Evolutionary conservation across 2,888 invertebrate genomes (phyloP), one percentile per base, ranked within the genome.

Genomic region (Drosophila mimica): DNA sequence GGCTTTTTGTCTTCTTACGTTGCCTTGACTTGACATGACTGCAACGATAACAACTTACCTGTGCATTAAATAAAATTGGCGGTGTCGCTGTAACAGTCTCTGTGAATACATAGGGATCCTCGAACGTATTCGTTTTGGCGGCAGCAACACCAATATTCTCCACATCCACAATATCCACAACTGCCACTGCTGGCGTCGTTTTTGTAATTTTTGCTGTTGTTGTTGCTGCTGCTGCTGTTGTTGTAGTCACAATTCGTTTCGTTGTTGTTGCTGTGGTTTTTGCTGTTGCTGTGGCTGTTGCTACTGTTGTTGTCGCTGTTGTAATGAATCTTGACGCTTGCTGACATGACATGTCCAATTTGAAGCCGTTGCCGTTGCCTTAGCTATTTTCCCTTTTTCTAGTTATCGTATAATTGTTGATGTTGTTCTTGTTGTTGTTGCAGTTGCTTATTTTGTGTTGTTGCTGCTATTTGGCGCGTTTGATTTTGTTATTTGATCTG

Each of bases 291-390:
- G 74, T 59, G 71, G 48, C 46, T 60, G 63, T 34, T 70, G 78
- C 46, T 74, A 76, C 31, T 71, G 74, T 43, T 70, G 82, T 66
- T 79, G 83, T 57, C 77, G 83, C 70, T 81, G 81, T 77, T 79
- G 91, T 81, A 78, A 87, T 89, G 82, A 91, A 87, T 91, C 91
- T 92, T 78, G 92, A 89, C 83, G 83, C 92, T 92, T 93, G 93
- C 92, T 93, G 93, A 93, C 93, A 93, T 93, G 93, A 93, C 93
- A 93, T 93, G 91, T 92, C 93, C 93, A 91, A 92, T 77, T 79
- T 81, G 75, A 82, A 84, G 89, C 80, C 77, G 84, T 80, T 81
- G 73, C 76, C 72, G 67, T 66, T 70, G 65, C 66, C 53, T 67
- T 62, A 49, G 56, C 31, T 66, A 51, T 60, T 68, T 40, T 31